Evolutionary conservation across 2,888 invertebrate genomes (phyloP), one percentile per base, ranked within the genome.

Genomic region (Oscheius myriophilus): DNA sequence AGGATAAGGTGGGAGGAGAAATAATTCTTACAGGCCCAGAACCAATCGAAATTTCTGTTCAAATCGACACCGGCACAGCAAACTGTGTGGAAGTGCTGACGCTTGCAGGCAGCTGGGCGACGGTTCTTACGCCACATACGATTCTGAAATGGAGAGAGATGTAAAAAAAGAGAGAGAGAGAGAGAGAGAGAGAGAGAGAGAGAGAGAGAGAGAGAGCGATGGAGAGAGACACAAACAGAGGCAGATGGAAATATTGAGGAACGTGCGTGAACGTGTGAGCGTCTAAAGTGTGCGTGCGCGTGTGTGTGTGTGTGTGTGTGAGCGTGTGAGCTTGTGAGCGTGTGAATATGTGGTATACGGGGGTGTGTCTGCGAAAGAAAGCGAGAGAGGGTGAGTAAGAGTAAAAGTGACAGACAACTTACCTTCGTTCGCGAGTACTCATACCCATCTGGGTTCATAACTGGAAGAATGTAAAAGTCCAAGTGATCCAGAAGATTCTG

Each of bases 81-180:
- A 18, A 82, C 72, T 2, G 81, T 80, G 62, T 77, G 81, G 64
- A 83, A 79, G 12, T 78, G 75, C 41, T 72, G 78, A n/a, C 81
- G 72, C 23, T 77, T 71, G 68, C 86, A 86, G 21, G 68, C 66
- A 2, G 82, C 78, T 0, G 85, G 85, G 11, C 84, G 73, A 12
- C 86, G 71, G 57, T 87, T 87, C 72, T 87, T 86, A 2, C 86
- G 73, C 86, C 86, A 86, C 83, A 87, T 83, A 59, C 86, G 78
- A 54, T 86, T 84, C 81, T 84, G 65, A 58, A 74, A n/a, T n/a
- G n/a, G n/a, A n/a, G n/a, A n/a, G n/a, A n/a, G n/a, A n/a, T 71
- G 33, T 42, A 16, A 59, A 16, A 43, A 14, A 6, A 12, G 26
- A 54, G 2, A 1, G 7, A 6, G 9, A 33, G 3, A 33, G 3